Base-by-base conservation (phyloP, 2,888 invertebrate genomes). In the Capitulum mitella region DNA sequence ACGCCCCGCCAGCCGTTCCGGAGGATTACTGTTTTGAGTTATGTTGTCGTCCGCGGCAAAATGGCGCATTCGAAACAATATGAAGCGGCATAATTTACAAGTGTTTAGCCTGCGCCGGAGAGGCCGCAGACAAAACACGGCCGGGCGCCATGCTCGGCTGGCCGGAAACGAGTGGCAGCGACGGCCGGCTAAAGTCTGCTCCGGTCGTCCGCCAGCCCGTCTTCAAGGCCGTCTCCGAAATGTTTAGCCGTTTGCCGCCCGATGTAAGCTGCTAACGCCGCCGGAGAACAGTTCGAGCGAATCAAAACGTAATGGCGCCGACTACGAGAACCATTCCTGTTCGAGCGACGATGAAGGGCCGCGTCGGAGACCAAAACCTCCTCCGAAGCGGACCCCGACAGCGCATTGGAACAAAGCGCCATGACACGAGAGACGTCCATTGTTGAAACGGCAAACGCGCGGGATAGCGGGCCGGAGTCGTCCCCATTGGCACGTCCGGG, bases 21-120 rank as follows among this genome's bases (percentile, higher is more conserved):
- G 22, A 37, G 70, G 70, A 70, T 70, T 70, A 70, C 37, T 6
- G 37, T 19, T 70, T 70, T 70, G 70, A 70, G 70, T 70, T 70
- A 37, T 32, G 70, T 8, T 19, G 37, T 37, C 70, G 70, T 70
- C 70, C 2, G 22, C 34, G 34, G 70, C 70, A 37, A 70, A 29
- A 70, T 70, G 70, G 70, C 32, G 70, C 70, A 8, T 70, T 70
- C 26, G 37, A 70, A 70, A 37, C 70, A 70, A 70, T 70, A 70
- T 70, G 70, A 37, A 34, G 37, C 70, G 34, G 37, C 37, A 70
- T 70, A 70, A 70, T 70, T 70, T 70, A 70, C 37, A 37, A 70
- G 70, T 70, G 70, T 37, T 37, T 70, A 70, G 70, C 70, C 70
- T 34, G 61, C 32, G 6, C 5, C 54, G n/a, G 22, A 54, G 54